Conservation (phyloP, 1,140 invertebrate species). For the Protaetia brevitarsis region DNA sequence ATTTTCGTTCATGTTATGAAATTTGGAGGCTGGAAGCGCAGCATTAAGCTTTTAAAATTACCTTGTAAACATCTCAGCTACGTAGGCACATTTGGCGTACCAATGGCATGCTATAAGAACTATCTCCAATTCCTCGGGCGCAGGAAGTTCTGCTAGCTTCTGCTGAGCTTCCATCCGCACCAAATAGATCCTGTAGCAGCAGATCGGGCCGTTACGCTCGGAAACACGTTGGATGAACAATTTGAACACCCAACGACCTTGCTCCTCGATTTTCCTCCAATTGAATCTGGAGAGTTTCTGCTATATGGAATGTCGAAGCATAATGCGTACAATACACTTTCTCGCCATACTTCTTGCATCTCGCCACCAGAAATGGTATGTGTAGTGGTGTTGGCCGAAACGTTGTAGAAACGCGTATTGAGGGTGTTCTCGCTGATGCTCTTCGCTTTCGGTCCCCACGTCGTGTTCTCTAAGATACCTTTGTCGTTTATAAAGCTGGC, state of each 20-base stretch:
- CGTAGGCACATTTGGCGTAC: constrained; percentile 64
- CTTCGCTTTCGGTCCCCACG: constrained; percentile 58
- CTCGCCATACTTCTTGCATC: constrained; percentile 65
- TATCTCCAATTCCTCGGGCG: constrained; percentile 64
- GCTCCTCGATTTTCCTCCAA: constrained; percentile 69
- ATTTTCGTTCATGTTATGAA: too few relatives aligned
- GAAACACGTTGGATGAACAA: constrained; percentile 70
- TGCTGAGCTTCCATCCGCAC: constrained; percentile 65
- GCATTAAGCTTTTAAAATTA: too few relatives aligned
- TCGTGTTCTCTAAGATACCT: constrained; percentile 53
- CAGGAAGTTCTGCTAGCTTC: constrained; percentile 62
- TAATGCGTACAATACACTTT: constrained; percentile 59
- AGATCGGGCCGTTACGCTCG: constrained; percentile 82
- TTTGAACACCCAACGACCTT: constrained; percentile 67
- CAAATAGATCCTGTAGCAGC: constrained; percentile 78
- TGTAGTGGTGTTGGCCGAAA: constrained; percentile 78
- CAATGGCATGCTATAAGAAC: constrained; percentile 72
- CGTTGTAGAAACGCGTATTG: constrained; percentile 58
- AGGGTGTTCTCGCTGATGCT: constrained; percentile 55
- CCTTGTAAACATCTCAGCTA: constrained; percentile 78
- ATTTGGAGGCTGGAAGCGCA: too few relatives aligned
- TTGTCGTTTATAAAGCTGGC: constrained; percentile 60
- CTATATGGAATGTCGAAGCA: constrained; percentile 65
- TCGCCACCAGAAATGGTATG: constrained; percentile 67
- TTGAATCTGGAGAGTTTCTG: constrained; percentile 60